Evolutionary conservation across 2,113 vertebrate genomes (phyloP).

Genomic region (Eubucco bourcierii): DNA sequence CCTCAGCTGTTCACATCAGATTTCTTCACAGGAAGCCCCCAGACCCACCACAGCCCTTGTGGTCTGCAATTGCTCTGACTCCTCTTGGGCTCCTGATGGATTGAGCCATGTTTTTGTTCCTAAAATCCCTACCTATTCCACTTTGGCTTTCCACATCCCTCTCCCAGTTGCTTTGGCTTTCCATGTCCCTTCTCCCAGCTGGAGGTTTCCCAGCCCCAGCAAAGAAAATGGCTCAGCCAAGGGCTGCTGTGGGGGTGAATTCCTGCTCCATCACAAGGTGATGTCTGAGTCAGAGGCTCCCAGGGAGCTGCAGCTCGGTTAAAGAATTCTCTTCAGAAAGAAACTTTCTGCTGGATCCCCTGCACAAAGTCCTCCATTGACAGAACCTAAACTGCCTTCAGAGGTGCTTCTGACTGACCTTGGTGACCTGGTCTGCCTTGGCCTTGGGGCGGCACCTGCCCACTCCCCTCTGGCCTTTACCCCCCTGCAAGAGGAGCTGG

Average conservation of each 20-base stretch:
- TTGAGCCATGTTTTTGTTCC: background rate
- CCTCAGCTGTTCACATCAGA: background rate
- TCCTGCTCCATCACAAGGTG: background rate
- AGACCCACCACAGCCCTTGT: accelerated
- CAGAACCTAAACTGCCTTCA: background rate
- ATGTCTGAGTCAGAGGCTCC: background rate
- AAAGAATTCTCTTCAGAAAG: background rate
- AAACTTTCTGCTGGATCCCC: background rate
- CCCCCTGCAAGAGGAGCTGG: no score
- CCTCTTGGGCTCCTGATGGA: background rate
- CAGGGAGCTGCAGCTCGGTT: background rate
- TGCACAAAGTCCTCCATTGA: background rate
- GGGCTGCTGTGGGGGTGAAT: background rate
- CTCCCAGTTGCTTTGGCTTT: background rate
- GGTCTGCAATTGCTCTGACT: background rate
- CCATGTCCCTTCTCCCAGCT: no score
- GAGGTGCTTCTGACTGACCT: no score
- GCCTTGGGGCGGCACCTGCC: no score
- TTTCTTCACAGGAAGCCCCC: background rate
- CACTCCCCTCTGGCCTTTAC: no score
- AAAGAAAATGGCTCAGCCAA: background rate
- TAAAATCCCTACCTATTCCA: background rate
- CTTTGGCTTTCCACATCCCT: background rate
- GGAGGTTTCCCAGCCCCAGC: background rate
- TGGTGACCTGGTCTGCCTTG: no score